These are phyloP conservation scores for Tyria jacobaeae DNA, from an alignment of 2,888 invertebrate genomes.

Conservation along the genomic window DNA sequence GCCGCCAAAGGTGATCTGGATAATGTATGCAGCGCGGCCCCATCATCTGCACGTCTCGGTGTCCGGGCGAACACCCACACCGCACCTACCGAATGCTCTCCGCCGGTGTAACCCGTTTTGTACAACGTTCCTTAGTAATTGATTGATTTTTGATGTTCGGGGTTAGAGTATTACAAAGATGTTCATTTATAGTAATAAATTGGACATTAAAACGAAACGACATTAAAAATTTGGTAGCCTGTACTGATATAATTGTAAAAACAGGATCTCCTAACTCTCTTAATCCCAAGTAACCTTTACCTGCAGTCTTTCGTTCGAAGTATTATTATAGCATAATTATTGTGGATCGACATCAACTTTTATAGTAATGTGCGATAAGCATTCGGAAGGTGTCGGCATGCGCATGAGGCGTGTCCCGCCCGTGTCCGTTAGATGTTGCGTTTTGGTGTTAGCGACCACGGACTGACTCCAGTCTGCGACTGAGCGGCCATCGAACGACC, in stretches of 20 bases:
- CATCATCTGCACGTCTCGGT: constrained; percentile 80
- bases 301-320: no score
- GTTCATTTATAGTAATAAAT: not conserved
- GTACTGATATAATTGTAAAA: not conserved
- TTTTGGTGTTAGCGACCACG: constrained; percentile 80
- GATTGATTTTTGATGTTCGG: not conserved
- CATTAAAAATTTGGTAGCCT: not conserved
- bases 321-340: no score
- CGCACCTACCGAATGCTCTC: constrained; percentile 52
- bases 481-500: constrained; percentile 56
- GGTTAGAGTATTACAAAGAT: not conserved
- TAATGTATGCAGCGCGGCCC: constrained; percentile 85
- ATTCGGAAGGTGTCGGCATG: constrained; percentile 59
- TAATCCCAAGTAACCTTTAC: no score
- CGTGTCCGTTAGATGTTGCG: constrained; percentile 84
- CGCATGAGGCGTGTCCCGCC: constrained; percentile 71
- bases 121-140: not conserved
- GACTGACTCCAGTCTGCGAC: constrained; percentile 72
- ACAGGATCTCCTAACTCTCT: not conserved
- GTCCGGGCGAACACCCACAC: constrained; percentile 60
- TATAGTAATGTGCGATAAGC: constrained; percentile 43
- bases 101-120: not conserved
- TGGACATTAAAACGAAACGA: not conserved
- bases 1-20: constrained; percentile 87
- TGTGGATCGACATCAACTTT: not conserved